A percentile compares a stretch with the other conserved stretches of the same genome.
These are phyloP conservation scores for Nettapus auritus DNA, from an alignment of 2,113 vertebrate species.

Conservation along the genomic window DNA sequence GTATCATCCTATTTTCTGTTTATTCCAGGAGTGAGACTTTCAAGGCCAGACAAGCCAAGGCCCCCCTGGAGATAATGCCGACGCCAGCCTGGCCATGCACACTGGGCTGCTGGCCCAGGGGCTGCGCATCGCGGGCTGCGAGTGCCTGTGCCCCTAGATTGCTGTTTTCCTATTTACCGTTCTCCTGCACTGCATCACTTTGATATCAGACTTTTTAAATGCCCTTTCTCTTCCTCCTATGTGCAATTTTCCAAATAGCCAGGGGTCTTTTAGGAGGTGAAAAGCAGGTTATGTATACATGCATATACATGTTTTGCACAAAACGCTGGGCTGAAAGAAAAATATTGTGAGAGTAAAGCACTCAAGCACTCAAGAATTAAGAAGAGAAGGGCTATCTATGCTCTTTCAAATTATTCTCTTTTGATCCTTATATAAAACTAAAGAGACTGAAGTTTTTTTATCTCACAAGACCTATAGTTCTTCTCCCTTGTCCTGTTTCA, in stretches of 20 bases:
- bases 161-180: background rate
- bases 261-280: background rate
- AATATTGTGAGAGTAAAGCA: background rate
- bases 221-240: background rate
- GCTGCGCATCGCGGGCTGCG: background rate
- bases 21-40: background rate
- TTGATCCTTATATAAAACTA: background rate
- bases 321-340: background rate
- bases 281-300: background rate
- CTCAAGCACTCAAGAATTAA: background rate
- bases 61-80: background rate
- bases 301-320: background rate
- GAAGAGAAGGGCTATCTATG: background rate
- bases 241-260: background rate
- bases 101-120: background rate
- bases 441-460: background rate
- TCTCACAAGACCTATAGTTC: background rate
- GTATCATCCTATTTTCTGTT: slow-evolving; percentile 25
- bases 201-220: background rate
- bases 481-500: background rate
- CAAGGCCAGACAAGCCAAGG: background rate
- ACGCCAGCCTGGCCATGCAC: background rate
- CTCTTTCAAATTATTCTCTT: background rate
- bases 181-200: background rate
- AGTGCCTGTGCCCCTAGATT: background rate